These are phyloP conservation scores for Atherix ibis DNA, from an alignment of 2,888 invertebrate species.

Conservation along the genomic window DNA sequence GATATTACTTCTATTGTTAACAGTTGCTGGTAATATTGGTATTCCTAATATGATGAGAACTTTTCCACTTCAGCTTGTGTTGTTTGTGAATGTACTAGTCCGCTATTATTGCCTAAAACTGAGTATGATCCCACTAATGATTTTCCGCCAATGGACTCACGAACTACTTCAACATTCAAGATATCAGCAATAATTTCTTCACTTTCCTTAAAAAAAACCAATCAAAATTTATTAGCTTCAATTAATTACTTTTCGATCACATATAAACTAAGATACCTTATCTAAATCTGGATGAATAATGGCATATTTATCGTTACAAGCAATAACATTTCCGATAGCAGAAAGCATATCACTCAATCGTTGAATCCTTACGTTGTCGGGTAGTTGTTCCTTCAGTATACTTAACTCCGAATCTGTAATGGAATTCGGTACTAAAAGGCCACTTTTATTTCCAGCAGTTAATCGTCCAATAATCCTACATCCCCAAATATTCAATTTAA, in stretches of 20 bases:
- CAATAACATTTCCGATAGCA: background rate
- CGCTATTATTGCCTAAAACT: background rate
- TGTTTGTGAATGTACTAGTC: background rate
- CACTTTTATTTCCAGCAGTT: background rate
- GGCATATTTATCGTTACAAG: background rate
- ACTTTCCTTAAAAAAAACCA: background rate
- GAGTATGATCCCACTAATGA: background rate
- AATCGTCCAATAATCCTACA: background rate
- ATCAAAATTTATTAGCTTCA: background rate
- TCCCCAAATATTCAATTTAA: background rate
- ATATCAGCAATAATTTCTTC: background rate
- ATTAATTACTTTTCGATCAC: background rate
- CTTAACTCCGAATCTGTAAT: background rate
- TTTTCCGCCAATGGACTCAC: background rate
- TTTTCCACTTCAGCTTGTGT: background rate
- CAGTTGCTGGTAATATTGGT: background rate
- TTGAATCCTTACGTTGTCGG: background rate
- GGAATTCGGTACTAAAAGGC: background rate
- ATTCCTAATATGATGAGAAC: background rate
- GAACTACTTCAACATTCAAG: background rate
- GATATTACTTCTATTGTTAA: background rate
- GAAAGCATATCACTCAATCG: background rate
- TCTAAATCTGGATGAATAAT: background rate
- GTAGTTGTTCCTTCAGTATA: background rate
- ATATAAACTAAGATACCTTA: slow-evolving; percentile 13